phyloP scores from a whole-genome alignment of 1,140 invertebrate genomes.

The Eueides isabella region DNA sequence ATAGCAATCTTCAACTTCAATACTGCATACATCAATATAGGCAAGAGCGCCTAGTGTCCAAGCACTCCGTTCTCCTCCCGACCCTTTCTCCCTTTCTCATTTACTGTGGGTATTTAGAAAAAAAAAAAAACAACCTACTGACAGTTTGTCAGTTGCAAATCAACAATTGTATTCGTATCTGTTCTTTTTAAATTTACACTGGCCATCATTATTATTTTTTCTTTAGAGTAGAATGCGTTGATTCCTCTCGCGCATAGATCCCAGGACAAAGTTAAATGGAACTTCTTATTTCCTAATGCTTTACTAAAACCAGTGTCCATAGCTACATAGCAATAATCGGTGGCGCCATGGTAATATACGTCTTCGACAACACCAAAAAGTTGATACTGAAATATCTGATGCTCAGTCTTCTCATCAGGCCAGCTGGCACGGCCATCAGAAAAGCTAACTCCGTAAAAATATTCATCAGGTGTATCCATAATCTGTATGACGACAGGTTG shows the following conservation, averaged over 20 bases:
- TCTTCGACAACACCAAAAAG: neutral
- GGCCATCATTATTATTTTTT: neutral
- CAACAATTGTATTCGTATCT: neutral
- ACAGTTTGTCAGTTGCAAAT: neutral
- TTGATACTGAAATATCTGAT: neutral
- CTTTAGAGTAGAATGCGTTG: neutral
- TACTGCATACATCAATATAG: no score
- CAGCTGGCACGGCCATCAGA: neutral
- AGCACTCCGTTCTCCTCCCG: no score
- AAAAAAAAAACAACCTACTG: neutral
- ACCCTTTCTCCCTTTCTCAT: no score
- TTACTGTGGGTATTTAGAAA: no score
- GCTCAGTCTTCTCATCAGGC: neutral
- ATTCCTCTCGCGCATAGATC: neutral
- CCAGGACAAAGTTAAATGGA: neutral
- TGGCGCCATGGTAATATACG: neutral
- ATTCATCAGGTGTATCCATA: neutral
- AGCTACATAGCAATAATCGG: neutral
- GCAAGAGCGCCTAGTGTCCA: no score
- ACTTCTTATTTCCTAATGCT: neutral
- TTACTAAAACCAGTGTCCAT: neutral
- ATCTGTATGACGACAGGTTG: neutral
- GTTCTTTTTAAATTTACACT: neutral
- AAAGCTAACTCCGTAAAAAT: neutral
- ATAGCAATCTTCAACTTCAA: no score